Evolutionary conservation across 2,888 invertebrate genomes (phyloP).

Genomic region (Pollenia griseotomentosa): DNA sequence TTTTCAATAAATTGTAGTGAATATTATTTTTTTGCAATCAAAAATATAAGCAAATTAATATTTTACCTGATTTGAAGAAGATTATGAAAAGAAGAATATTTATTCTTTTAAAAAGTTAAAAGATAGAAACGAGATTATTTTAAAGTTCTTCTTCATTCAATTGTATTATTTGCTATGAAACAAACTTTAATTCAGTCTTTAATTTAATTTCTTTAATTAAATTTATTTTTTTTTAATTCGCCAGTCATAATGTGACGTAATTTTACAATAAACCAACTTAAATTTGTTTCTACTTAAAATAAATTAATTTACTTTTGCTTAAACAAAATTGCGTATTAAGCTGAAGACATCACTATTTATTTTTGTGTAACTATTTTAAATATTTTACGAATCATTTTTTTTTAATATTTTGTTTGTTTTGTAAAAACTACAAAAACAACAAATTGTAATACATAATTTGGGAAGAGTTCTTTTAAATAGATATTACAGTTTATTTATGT

Average conservation of each 20-base stretch:
- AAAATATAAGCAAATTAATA: no score
- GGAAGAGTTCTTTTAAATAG: no score
- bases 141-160: no score
- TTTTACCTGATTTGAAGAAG: no score
- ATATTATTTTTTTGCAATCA: no score
- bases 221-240: neutral
- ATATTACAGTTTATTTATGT: no score
- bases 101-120: no score
- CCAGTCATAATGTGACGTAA: constrained; percentile 26
- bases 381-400: neutral
- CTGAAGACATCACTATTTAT: neutral
- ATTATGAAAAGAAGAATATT: no score
- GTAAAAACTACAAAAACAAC: neutral
- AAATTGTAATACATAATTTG: no score
- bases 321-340: neutral
- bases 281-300: neutral
- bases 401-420: no score
- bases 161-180: neutral
- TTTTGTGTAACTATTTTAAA: neutral
- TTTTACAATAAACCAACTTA: constrained; percentile 8
- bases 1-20: no score
- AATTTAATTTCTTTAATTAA: neutral
- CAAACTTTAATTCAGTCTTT: neutral
- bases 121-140: no score
- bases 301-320: neutral